Percentiles rank a stretch among this genome's conserved stretches.
phyloP scores from a whole-genome alignment of 2,113 vertebrate genomes.

The Tricholaema leucomelas region DNA sequence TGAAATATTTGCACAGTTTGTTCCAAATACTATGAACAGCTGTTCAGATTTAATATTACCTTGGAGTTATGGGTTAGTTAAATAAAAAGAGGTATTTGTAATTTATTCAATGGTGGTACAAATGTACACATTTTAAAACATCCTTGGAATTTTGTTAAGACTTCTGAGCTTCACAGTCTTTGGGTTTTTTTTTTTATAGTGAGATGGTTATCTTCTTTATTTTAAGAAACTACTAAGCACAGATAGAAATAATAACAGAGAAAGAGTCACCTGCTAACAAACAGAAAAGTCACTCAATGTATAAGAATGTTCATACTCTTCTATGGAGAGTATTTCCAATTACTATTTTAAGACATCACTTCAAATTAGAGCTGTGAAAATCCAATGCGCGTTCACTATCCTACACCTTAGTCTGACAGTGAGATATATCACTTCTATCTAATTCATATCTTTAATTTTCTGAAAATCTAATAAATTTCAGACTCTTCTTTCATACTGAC shows the following conservation, averaged over 20 bases:
- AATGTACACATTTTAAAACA: neutral
- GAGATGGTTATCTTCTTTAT: neutral
- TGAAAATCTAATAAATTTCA: conserved; percentile 10
- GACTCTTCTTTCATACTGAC: neutral
- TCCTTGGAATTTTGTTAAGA: neutral
- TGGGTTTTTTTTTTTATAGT: neutral
- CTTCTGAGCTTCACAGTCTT: neutral
- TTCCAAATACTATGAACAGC: conserved; percentile 64
- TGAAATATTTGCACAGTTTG: conserved; percentile 68
- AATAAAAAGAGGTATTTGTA: neutral
- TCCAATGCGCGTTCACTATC: conserved; percentile 13
- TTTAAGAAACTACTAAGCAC: neutral
- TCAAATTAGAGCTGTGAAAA: conserved; percentile 51
- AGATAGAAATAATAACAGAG: neutral
- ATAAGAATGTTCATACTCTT: neutral
- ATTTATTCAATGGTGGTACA: neutral
- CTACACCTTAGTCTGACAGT: neutral
- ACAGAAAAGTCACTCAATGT: neutral
- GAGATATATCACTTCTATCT: conserved; percentile 6
- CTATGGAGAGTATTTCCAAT: conserved; percentile 11
- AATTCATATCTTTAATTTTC: conserved; percentile 28
- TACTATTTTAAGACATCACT: conserved; percentile 34
- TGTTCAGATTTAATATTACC: conserved; percentile 68
- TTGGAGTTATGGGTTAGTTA: conserved; percentile 30
- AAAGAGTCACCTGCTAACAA: neutral